Base-by-base conservation (phyloP, 2,113 vertebrate genomes). In the Acrocephalus arundinaceus region DNA sequence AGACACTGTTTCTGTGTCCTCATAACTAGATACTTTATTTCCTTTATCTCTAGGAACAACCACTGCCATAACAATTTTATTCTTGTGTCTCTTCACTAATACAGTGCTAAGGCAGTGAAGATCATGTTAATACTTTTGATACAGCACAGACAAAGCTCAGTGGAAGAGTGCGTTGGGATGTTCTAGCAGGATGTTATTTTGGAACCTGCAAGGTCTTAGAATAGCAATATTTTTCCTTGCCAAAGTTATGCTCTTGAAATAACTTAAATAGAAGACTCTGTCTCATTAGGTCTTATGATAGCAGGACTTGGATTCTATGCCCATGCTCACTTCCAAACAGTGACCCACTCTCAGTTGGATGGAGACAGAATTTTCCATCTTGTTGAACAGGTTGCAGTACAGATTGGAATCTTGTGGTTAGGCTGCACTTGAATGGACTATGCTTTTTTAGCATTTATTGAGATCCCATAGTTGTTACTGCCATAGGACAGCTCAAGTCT, bases 231-330 rank as follows among this genome's bases (percentile, higher is more conserved):
- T 79, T 79, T 83, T 81, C 77, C 85, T 90, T 94, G 82, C 51
- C 63, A 92, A 76, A 91, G 39, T 46, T 80, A 77, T 37, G 35
- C 9, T 94, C 59, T 84, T 90, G 79, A 95, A 95, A 95, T 83
- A 85, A 89, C 28, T 46, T 52, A 21, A 76, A 30, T 72, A 65
- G 33, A 87, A 93, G n/a, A 66, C 46, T 39, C 20, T 61, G 41
- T 82, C 55, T 83, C 57, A 83, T 90, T 63, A 85, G 27, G 33
- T 86, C 57, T 90, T 89, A 63, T 4, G 33, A 85, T 54, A 68
- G 41, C 41, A 92, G 30, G 48, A 58, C 46, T 82, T 94, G 90
- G 78, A 83, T 80, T 85, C n/a, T 58, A 6, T 71, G 77, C 63
- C 33, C 51, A 54, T 13, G 23, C 59, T 93, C 55, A 71, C 20